phyloP scores from a whole-genome alignment of 23 tunicate species.

The Pegea sp. region DNA sequence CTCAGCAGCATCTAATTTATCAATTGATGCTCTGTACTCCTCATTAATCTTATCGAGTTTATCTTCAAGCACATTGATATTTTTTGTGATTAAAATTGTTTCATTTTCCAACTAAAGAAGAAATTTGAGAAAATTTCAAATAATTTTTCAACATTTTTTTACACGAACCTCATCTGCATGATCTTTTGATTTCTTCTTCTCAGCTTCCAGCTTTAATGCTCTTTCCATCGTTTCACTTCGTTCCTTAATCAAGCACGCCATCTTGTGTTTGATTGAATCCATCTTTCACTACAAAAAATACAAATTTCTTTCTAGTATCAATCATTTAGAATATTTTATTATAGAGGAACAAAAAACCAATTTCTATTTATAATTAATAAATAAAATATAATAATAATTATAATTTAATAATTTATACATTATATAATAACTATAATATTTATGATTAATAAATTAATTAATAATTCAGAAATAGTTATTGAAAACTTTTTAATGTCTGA shows the following conservation, averaged over 20 bases:
- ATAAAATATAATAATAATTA: no score
- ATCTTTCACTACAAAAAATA: no score
- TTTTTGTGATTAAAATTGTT: conserved; percentile 29
- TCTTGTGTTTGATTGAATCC: conserved; percentile 98
- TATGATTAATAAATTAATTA: no score
- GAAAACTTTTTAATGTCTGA: no score
- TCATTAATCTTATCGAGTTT: conserved; percentile 79
- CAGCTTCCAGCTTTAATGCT: conserved; percentile 66
- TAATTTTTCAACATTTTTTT: neutral
- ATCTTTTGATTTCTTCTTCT: conserved; percentile 48
- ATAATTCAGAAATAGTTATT: no score
- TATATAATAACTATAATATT: no score
- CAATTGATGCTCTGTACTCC: conserved; percentile 48
- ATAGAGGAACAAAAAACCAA: no score
- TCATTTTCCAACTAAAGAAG: conserved; percentile 53
- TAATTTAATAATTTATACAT: no score
- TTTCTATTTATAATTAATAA: no score
- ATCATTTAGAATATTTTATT: no score
- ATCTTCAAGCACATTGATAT: conserved; percentile 58
- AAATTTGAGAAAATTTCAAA: neutral
- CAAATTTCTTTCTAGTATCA: no score
- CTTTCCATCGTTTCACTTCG: conserved; percentile 82
- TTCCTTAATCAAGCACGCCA: conserved; percentile 91
- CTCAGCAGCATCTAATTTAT: conserved; percentile 79
- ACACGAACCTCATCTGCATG: conserved; percentile 37